Evolutionary conservation across 1,140 invertebrate species (phyloP).

Genomic region (Anagrus nilaparvatae): DNA sequence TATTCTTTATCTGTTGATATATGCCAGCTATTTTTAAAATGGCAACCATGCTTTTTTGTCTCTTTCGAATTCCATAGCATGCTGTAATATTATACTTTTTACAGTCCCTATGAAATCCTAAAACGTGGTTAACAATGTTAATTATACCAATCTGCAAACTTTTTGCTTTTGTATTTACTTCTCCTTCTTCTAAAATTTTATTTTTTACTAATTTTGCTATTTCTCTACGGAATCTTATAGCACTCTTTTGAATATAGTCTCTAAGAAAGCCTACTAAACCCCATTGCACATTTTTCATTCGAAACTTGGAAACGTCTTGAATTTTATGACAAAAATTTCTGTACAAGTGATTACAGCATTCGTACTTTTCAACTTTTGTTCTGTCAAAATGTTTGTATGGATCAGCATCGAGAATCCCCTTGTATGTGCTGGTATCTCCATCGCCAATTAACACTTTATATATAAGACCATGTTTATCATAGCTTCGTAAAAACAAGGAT

Average conservation of each 20-base stretch:
- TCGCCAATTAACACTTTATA: slow-evolving; percentile 35
- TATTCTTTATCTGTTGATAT: slow-evolving; percentile 10
- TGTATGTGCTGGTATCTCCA: slow-evolving; percentile 35
- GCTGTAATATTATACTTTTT: slow-evolving; percentile 19
- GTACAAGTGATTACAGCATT: slow-evolving; percentile 29
- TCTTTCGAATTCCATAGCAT: slow-evolving; percentile 2
- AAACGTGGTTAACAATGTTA: slow-evolving; percentile 28
- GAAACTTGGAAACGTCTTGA: slow-evolving; percentile 9
- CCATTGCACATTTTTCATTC: not conserved
- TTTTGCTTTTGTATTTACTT: slow-evolving; percentile 7
- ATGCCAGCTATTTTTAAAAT: slow-evolving; percentile 15
- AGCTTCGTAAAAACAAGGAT: slow-evolving; percentile 31
- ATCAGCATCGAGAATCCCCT: slow-evolving; percentile 22
- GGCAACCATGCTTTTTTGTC: slow-evolving; percentile 18
- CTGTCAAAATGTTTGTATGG: slow-evolving; percentile 23
- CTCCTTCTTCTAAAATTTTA: slow-evolving; percentile 7
- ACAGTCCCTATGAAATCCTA: slow-evolving; percentile 30
- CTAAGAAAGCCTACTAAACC: not conserved
- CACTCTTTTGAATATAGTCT: slow-evolving; percentile 14
- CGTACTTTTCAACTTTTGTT: slow-evolving; percentile 30
- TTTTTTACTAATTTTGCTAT: slow-evolving; percentile 12
- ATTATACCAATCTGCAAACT: slow-evolving; percentile 21
- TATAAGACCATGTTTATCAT: slow-evolving; percentile 30
- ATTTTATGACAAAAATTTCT: slow-evolving; percentile 23
- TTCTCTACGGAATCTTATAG: slow-evolving; percentile 14